Base-by-base conservation (phyloP, 2,797 vertebrate genomes). In the Poeciliopsis infans region DNA sequence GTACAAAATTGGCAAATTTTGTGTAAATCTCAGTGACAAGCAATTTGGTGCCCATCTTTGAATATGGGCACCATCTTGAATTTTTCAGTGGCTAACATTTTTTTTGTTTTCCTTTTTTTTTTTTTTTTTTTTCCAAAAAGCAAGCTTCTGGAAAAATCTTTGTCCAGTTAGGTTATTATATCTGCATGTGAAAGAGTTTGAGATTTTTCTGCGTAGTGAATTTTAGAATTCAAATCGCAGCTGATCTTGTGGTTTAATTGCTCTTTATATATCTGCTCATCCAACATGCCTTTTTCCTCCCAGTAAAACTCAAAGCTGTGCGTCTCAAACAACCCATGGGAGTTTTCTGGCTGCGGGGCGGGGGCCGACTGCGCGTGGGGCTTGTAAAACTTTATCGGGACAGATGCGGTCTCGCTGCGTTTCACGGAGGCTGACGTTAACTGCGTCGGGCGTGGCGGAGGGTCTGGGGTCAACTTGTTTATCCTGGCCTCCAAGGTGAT, bases 391-490 rank as follows among this genome's bases (percentile, higher is more conserved):
- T 39, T 72, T 82, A 87, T 82, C 77, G 57, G 80, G 86, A 83
- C 84, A 85, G 86, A 89, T 86, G 84, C 49, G 49, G 90, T 87
- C 84, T 87, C n/a, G 66, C 82, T 83, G 88, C 7, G 70, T 90
- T 93, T 94, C 92, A 93, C 59, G 76, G 86, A 82, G 90, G 86
- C 82, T 92, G 91, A 93, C 77, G 84, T 95, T 93, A 93, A 93
- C 88, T 76, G 90, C 91, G 80, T 83, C 47, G 45, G 84, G 25
- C 81, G 64, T 82, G 90, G 89, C 85, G 91, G 92, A 94, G 92
- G 91, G 90, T 93, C 90, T 15, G 28, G 79, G 77, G 53, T 28
- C 43, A 7, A 61, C 57, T 59, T 94, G 90, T 94, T 94, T 86
- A 83, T 91, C 83, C 91, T 92, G 90, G 90, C 90, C 36, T 46